phyloP scores from a whole-genome alignment of 2,888 invertebrate species.

The Incurvaria masculella region DNA sequence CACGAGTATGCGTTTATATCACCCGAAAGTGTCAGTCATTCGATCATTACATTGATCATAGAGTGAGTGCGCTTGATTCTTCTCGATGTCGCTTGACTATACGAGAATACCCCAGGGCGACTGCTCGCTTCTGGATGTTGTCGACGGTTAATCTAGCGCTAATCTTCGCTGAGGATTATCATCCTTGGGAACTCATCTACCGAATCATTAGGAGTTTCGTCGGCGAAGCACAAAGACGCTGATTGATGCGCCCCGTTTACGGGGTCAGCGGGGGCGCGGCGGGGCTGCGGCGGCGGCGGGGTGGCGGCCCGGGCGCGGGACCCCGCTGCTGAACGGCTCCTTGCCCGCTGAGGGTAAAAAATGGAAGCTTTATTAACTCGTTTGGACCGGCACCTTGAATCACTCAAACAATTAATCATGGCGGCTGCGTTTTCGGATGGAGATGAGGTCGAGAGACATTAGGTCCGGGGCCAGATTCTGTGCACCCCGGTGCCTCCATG shows the following conservation, averaged over 20 bases:
- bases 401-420: conserved; percentile 56
- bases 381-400: conserved; percentile 49
- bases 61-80: too few relatives aligned
- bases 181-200: conserved; percentile 23
- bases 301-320: neutral
- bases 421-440: conserved; percentile 48
- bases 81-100: too few relatives aligned
- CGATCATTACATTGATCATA: too few relatives aligned
- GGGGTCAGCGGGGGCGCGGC: conserved; percentile 39
- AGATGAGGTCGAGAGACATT: conserved; percentile 34
- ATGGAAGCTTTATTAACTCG: conserved; percentile 54
- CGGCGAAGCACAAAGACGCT: conserved; percentile 46
- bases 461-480: neutral
- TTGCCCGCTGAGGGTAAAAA: conserved; percentile 30
- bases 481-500: too few relatives aligned
- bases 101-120: too few relatives aligned
- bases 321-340: neutral
- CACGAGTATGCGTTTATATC: too few relatives aligned
- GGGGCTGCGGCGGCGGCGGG: neutral
- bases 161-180: too few relatives aligned
- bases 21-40: too few relatives aligned
- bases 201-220: conserved; percentile 51
- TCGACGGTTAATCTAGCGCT: too few relatives aligned
- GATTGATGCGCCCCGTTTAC: conserved; percentile 55
- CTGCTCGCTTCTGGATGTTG: too few relatives aligned